phyloP scores from a whole-genome alignment of 1,140 invertebrate genomes.

The Lethocerus indicus region DNA sequence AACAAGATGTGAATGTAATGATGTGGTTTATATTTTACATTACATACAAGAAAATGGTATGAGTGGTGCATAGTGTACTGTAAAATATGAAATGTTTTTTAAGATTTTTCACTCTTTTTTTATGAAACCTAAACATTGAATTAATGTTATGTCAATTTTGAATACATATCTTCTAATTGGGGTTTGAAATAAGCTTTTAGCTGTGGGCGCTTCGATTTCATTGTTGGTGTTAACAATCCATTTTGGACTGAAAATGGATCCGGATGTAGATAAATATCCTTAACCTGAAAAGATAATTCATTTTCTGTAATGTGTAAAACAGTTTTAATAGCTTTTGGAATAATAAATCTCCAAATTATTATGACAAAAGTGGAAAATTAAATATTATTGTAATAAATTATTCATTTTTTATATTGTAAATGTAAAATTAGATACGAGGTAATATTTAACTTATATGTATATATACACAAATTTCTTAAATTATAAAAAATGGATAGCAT shows the following conservation, averaged over 20 bases:
- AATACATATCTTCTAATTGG: constrained; percentile 82
- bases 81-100: too few species aligned
- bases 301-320: background rate
- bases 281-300: constrained; percentile 45
- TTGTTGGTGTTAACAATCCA: constrained; percentile 86
- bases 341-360: background rate
- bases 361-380: background rate
- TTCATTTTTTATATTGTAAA: background rate
- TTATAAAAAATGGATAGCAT: background rate
- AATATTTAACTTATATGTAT: too few species aligned
- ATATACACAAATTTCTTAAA: background rate
- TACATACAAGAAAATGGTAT: too few species aligned
- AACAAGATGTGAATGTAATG: too few species aligned
- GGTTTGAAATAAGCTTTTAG: constrained; percentile 79
- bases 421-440: too few species aligned
- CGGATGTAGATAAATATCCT: constrained; percentile 85
- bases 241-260: constrained; percentile 95
- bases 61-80: too few species aligned
- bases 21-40: too few species aligned
- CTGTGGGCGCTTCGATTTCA: constrained; percentile 87
- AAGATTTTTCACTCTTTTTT: too few species aligned
- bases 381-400: background rate
- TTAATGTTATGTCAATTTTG: constrained; percentile 28
- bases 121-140: too few species aligned
- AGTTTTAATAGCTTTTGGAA: too few species aligned